Percentiles rank a stretch among this genome's conserved stretches.
These are phyloP conservation scores for Noctua fimbriata DNA, from an alignment of 2,888 invertebrate genomes.

Conservation along the genomic window DNA sequence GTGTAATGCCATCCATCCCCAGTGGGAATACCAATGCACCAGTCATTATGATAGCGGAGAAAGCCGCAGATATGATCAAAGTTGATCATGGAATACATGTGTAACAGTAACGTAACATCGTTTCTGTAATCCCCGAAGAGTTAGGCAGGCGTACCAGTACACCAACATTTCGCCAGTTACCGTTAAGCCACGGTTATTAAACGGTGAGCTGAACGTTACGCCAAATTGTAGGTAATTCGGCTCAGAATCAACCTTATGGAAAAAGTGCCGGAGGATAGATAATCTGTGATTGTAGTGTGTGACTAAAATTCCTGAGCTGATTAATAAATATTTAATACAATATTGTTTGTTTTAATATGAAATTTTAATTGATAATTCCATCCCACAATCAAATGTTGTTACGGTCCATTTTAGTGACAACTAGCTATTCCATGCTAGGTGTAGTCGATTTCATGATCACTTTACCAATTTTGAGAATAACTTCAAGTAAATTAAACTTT, in stretches of 20 bases:
- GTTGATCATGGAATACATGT: constrained; percentile 90
- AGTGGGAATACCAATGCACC: constrained; percentile 96
- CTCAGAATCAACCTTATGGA: neutral
- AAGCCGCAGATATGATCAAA: constrained; percentile 95
- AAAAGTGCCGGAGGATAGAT: constrained; percentile 2
- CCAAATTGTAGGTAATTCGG: neutral
- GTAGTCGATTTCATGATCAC: neutral
- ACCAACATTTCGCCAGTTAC: neutral
- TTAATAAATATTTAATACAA: neutral
- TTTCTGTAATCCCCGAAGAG: neutral
- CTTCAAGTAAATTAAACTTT: neutral
- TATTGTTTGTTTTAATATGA: neutral
- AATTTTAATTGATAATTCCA: neutral
- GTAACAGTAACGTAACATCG: neutral
- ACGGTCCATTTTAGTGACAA: neutral
- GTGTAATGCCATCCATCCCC: constrained; percentile 95
- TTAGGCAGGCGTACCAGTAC: neutral
- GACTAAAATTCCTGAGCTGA: neutral
- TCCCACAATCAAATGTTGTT: neutral
- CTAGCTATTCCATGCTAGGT: neutral
- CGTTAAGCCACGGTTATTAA: neutral
- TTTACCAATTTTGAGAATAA: neutral
- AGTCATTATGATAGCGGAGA: constrained; percentile 96
- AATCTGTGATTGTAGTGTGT: neutral
- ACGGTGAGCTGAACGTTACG: neutral